phyloP scores from a whole-genome alignment of 2,797 vertebrate genomes.

The Pseudomugil tenellus region DNA sequence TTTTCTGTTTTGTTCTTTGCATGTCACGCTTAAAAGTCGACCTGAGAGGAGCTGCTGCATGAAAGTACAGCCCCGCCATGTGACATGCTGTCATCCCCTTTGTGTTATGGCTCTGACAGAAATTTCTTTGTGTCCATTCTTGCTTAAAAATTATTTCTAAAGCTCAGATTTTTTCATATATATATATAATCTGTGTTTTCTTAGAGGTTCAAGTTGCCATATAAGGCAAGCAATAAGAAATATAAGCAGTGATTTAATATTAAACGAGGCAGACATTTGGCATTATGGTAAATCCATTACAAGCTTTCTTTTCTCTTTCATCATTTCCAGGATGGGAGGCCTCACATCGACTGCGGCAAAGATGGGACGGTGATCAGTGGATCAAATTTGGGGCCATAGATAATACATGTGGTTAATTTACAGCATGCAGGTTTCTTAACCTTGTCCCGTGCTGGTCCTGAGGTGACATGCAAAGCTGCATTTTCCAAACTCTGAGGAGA shows the following conservation, averaged over 20 bases:
- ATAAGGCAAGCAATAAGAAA: slow-evolving; percentile 67
- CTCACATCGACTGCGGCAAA: slow-evolving; percentile 47
- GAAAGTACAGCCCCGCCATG: slow-evolving; percentile 34
- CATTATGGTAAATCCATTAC: slow-evolving; percentile 78
- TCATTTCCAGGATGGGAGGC: slow-evolving; percentile 67
- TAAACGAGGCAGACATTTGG: slow-evolving; percentile 56
- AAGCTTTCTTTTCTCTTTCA: slow-evolving; percentile 70
- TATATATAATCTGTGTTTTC: slow-evolving; percentile 5
- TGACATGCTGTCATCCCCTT: slow-evolving; percentile 32
- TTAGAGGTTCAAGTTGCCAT: slow-evolving; percentile 57
- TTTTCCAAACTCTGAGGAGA: slow-evolving; percentile 73
- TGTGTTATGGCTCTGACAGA: slow-evolving; percentile 25
- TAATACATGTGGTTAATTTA: slow-evolving; percentile 76
- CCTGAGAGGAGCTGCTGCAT: slow-evolving; percentile 34
- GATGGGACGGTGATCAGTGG: slow-evolving; percentile 60
- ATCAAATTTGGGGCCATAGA: slow-evolving; percentile 59
- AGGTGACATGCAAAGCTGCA: slow-evolving; percentile 57
- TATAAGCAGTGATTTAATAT: slow-evolving; percentile 78
- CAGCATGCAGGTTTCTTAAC: slow-evolving; percentile 67
- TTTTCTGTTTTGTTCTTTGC: slow-evolving; percentile 67
- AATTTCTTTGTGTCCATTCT: slow-evolving; percentile 34
- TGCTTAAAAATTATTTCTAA: slow-evolving; percentile 13
- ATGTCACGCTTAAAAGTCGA: slow-evolving; percentile 60
- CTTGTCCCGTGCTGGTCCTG: slow-evolving; percentile 51
- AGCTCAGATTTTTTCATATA: slow-evolving; percentile 22